Conservation (phyloP, 2,888 invertebrate genomes). For the Anthrax anthrax region DNA sequence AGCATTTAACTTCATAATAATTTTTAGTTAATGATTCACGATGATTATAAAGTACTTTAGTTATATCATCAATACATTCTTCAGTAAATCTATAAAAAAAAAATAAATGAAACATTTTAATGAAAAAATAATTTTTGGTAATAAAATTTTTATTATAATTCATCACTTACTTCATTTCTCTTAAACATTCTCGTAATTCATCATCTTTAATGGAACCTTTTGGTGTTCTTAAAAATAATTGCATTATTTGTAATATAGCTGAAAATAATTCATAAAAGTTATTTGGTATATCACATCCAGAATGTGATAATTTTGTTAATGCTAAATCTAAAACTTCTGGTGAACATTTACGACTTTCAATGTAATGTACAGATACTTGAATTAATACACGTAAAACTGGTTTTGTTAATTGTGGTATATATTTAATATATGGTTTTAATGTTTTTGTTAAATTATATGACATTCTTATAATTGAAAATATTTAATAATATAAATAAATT, state of each 20-base stretch:
- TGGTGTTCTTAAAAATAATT: slow-evolving; percentile 35
- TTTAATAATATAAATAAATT: too few species aligned
- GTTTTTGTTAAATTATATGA: slow-evolving; percentile 24
- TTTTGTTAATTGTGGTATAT: slow-evolving; percentile 29
- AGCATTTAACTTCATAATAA: slow-evolving; percentile 30
- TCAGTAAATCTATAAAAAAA: slow-evolving; percentile 29
- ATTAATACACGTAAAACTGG: slow-evolving; percentile 32
- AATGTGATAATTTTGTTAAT: slow-evolving; percentile 29
- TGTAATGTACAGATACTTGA: slow-evolving; percentile 34
- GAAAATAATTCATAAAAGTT: slow-evolving; percentile 39
- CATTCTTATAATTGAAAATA: neutral
- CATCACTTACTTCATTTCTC: slow-evolving; percentile 31
- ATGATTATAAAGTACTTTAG: slow-evolving; percentile 37
- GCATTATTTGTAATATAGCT: slow-evolving; percentile 36
- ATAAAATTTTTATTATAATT: neutral
- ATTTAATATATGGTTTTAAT: slow-evolving; percentile 27
- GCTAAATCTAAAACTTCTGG: slow-evolving; percentile 32
- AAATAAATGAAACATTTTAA: neutral
- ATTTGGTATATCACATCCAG: slow-evolving; percentile 31
- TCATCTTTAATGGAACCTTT: slow-evolving; percentile 34
- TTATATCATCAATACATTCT: slow-evolving; percentile 38
- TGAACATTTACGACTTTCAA: slow-evolving; percentile 31
- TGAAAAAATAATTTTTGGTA: neutral
- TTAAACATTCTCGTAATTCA: slow-evolving; percentile 36
- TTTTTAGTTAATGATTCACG: slow-evolving; percentile 30